phyloP scores from a whole-genome alignment of 1,140 invertebrate species.

The Stegodyphus dumicola region DNA sequence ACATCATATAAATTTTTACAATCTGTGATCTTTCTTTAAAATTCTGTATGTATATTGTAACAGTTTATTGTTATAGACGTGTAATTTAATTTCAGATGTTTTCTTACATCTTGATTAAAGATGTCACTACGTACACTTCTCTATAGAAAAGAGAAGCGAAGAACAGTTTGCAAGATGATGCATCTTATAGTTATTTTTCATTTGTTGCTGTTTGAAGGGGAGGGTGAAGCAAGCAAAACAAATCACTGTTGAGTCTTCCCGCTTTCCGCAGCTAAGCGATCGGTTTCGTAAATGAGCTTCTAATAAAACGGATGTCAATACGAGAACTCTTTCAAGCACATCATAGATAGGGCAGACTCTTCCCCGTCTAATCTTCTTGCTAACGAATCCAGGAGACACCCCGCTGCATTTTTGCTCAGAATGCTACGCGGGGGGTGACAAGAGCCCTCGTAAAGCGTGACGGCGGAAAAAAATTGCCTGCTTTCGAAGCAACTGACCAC shows the following conservation, averaged over 20 bases:
- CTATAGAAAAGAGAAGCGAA: too few relatives aligned
- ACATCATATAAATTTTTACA: too few relatives aligned
- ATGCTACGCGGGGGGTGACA: conserved; percentile 4
- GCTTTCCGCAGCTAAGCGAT: conserved; percentile 30
- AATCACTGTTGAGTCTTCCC: conserved; percentile 36
- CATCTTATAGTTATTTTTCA: conserved; percentile 5
- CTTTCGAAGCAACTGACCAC: too few relatives aligned
- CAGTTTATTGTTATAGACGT: too few relatives aligned
- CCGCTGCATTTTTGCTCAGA: conserved; percentile 6
- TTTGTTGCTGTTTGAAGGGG: conserved; percentile 16
- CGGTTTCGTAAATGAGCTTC: conserved; percentile 57
- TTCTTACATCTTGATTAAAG: too few relatives aligned
- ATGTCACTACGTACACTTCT: too few relatives aligned
- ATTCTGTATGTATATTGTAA: too few relatives aligned
- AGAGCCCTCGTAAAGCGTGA: background rate
- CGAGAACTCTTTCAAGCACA: conserved; percentile 42
- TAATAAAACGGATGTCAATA: conserved; percentile 56
- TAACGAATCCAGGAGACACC: conserved; percentile 45
- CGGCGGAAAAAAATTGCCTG: too few relatives aligned
- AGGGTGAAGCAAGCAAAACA: conserved; percentile 27
- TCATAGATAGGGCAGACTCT: conserved; percentile 24
- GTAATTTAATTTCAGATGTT: too few relatives aligned
- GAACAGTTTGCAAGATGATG: background rate
- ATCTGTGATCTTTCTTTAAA: too few relatives aligned
- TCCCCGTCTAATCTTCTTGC: conserved; percentile 4